Evolutionary conservation across 2,888 invertebrate genomes (phyloP).

Genomic region (Imbricaverruca yamaguchii): DNA sequence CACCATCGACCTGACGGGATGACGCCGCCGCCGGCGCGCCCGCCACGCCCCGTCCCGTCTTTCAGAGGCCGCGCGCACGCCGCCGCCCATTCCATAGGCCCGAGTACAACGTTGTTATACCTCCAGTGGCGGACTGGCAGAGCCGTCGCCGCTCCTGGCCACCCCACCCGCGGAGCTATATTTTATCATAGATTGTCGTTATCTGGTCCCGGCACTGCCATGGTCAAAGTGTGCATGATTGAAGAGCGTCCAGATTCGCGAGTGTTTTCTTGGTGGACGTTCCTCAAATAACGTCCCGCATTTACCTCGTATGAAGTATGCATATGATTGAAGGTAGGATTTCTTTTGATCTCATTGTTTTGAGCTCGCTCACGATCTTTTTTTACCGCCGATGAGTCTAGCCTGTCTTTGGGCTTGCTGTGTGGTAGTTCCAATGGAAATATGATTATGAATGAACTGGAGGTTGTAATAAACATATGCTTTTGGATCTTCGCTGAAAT

Average conservation of each 20-base stretch:
- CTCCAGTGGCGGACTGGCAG: not conserved
- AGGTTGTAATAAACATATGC: conserved; percentile 6
- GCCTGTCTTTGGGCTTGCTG: conserved; percentile 14
- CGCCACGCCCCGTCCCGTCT: conserved; percentile 4
- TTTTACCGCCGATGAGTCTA: not conserved
- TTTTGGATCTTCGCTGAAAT: not conserved
- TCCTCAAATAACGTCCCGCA: not conserved
- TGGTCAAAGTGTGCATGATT: not conserved
- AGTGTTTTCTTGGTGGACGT: conserved; percentile 1
- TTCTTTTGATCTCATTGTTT: conserved; percentile 19
- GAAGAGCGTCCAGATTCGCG: not conserved
- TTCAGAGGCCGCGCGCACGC: conserved; percentile 15
- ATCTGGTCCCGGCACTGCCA: conserved; percentile 14
- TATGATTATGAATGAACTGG: not conserved
- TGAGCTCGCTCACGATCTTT: not conserved
- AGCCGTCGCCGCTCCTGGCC: not conserved
- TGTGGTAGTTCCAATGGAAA: conserved; percentile 5
- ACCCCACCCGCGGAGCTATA: not conserved
- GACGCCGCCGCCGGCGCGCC: not conserved
- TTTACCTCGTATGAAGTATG: conserved; percentile 2
- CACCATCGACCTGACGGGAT: conserved; percentile 18
- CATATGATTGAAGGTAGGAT: not conserved
- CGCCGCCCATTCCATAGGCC: conserved; percentile 14
- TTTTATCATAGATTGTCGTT: not conserved
- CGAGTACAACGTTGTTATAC: conserved; percentile 21